Evolutionary conservation across 2,888 invertebrate genomes (phyloP), one percentile per base, ranked within the genome.

Genomic region (Thera obeliscata): DNA sequence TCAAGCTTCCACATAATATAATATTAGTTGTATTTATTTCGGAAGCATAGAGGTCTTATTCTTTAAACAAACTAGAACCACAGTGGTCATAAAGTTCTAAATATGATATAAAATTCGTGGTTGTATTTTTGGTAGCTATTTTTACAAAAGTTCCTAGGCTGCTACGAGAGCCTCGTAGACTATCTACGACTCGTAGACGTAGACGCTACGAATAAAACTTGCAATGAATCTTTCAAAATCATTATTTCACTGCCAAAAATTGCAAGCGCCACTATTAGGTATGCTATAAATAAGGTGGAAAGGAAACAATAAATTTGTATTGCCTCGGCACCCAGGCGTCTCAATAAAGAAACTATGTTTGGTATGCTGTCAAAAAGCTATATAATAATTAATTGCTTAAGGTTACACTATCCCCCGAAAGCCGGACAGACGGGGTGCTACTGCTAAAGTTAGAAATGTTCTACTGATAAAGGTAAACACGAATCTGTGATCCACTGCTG

Each of bases 341-440:
- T 85, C 83, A 85, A 86, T 88, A 86, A 85, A 84, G 84, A 78
- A 87, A 86, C 81, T 86, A 89, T 88, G 76, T 76, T 69, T 60
- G 74, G 82, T 78, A 85, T 83, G 84, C 81, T 79, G 83, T 84
- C 87, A 85, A 88, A 88, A 87, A 86, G 83, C 85, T 84, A 86
- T 85, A 83, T 85, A 84, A 87, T 89, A 88, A 90, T 90, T 90
- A 90, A 90, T 89, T 83, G 85, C 75, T 73, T 66, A 66, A 73
- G 76, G 78, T 76, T 71, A 76, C 80, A 81, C 79, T 81, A 79
- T 80, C 81, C 80, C 81, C 76, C 75, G 72, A 74, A 76, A 70
- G 71, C 84, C 76, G 83, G 86, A 84, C 86, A 78, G 78, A 67
- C 64, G 52, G 8, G 55, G 74, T 54, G 55, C 63, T 71, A 67